Evolutionary conservation across 1,140 invertebrate genomes (phyloP).

Genomic region (Cotesia typhae): DNA sequence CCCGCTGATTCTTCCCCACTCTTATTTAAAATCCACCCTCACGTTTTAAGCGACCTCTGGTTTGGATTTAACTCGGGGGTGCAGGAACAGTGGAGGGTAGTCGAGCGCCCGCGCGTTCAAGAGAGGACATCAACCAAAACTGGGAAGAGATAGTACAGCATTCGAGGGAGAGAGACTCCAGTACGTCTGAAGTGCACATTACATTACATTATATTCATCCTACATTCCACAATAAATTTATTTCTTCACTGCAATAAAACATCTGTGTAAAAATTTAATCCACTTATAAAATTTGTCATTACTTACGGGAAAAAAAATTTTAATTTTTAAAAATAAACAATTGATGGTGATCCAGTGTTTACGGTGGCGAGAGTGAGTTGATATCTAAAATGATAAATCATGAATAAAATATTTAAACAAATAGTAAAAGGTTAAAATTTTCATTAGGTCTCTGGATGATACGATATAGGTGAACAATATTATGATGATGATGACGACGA

Average conservation of each 20-base stretch:
- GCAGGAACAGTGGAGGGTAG: constrained; percentile 3
- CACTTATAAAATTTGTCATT: neutral
- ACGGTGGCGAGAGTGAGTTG: too few species aligned
- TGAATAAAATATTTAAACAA: neutral
- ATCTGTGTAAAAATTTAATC: neutral
- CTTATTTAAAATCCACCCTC: neutral
- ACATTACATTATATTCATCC: neutral
- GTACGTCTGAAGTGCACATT: constrained; percentile 14
- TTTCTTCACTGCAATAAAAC: neutral
- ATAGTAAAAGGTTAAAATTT: neutral
- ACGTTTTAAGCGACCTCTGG: constrained; percentile 18
- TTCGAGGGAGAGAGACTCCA: constrained; percentile 13
- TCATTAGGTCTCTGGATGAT: neutral
- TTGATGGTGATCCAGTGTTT: too few species aligned
- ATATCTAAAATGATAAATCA: neutral
- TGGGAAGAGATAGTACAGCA: neutral
- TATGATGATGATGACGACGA: neutral
- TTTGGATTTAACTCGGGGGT: neutral
- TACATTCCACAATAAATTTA: neutral
- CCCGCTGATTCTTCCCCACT: neutral
- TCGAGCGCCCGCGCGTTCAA: constrained; percentile 22
- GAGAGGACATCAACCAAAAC: neutral
- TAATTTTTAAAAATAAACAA: too few species aligned
- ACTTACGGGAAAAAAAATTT: too few species aligned
- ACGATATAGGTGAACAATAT: neutral